Evolutionary conservation across 1,140 invertebrate species (phyloP).

Genomic region (Lysiphlebus fabarum): DNA sequence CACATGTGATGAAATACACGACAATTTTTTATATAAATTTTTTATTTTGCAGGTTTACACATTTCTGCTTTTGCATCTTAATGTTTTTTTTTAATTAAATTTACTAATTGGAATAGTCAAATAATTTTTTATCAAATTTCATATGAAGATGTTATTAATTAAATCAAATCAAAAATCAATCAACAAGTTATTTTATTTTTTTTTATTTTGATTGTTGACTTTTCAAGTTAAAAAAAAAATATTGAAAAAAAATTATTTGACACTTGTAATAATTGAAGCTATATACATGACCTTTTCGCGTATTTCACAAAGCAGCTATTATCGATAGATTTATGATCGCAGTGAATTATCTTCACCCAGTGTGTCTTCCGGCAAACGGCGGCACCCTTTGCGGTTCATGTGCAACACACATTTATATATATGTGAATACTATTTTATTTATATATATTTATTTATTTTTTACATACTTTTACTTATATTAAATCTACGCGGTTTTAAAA

Average conservation of each 20-base stretch:
- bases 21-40: conserved; percentile 24
- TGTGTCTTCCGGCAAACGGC: conserved; percentile 11
- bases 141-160: too few relatives aligned
- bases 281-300: background rate
- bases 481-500: background rate
- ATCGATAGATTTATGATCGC: conserved; percentile 16
- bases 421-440: background rate
- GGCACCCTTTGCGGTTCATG: conserved; percentile 12
- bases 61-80: too few relatives aligned
- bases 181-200: too few relatives aligned
- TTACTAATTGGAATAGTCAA: too few relatives aligned
- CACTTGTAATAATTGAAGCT: background rate
- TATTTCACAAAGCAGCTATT: conserved; percentile 5
- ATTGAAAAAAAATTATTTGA: too few relatives aligned
- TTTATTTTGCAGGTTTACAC: too few relatives aligned
- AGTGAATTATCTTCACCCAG: conserved; percentile 8
- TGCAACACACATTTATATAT: background rate
- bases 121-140: too few relatives aligned
- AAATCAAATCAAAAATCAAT: too few relatives aligned
- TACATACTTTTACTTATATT: background rate
- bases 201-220: too few relatives aligned
- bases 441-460: background rate
- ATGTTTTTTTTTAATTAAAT: too few relatives aligned
- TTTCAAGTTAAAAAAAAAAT: too few relatives aligned
- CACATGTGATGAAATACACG: conserved; percentile 47